These are phyloP conservation scores for Elgonia sp. DNA, from an alignment of 2,888 invertebrate genomes.

Conservation along the genomic window DNA sequence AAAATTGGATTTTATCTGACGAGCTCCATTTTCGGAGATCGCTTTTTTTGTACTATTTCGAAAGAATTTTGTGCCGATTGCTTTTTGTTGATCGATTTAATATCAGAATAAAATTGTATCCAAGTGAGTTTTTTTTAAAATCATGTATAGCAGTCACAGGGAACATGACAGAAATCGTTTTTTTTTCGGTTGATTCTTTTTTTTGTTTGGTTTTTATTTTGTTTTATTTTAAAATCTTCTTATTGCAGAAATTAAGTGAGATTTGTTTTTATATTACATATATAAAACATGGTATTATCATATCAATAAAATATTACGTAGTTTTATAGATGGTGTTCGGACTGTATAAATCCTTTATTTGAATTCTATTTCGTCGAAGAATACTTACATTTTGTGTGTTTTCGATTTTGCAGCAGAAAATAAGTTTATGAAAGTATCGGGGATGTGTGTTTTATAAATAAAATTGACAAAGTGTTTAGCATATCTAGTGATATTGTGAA, in stretches of 20 bases:
- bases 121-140: no score
- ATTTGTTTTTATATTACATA: not conserved
- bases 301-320: not conserved
- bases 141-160: no score
- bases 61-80: not conserved
- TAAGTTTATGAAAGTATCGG: no score
- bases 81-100: slow-evolving; percentile 3
- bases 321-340: not conserved
- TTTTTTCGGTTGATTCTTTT: no score
- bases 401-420: not conserved
- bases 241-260: not conserved
- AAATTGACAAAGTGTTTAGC: no score
- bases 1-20: slow-evolving; percentile 18
- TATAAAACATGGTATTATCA: not conserved
- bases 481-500: no score
- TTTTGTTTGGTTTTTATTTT: no score
- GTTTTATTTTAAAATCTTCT: not conserved
- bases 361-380: not conserved
- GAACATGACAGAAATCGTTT: no score
- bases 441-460: not conserved
- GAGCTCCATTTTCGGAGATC: not conserved
- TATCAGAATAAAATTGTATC: not conserved
- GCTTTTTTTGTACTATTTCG: slow-evolving; percentile 4
- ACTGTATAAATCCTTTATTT: not conserved
- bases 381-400: not conserved